Evolutionary conservation across 2,888 invertebrate genomes (phyloP).

Genomic region (Ypsolopha scabrella): DNA sequence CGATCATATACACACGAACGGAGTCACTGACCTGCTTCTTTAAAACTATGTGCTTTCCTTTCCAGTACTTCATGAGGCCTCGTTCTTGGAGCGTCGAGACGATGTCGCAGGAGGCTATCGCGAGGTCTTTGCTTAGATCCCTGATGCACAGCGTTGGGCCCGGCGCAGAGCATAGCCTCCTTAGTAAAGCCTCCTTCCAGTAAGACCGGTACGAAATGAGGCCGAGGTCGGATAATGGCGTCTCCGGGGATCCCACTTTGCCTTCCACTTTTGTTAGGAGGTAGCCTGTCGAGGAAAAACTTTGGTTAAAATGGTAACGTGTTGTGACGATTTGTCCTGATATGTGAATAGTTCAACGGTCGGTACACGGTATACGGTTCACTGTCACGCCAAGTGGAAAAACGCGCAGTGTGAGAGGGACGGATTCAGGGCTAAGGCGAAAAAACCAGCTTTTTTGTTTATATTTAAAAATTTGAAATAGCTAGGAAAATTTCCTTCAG

Average conservation of each 20-base stretch:
- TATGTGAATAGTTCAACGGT: no score
- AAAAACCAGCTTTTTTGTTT: no score
- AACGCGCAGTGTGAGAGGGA: no score
- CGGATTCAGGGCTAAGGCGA: no score
- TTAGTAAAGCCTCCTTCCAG: slow-evolving; percentile 97
- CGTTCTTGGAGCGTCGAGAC: slow-evolving; percentile 96
- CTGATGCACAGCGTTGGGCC: slow-evolving; percentile 93
- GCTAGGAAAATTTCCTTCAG: no score
- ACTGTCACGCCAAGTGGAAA: no score
- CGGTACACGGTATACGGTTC: no score
- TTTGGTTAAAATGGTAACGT: no score
- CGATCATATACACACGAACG: slow-evolving; percentile 3
- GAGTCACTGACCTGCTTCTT: slow-evolving; percentile 82
- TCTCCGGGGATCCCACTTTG: slow-evolving; percentile 99
- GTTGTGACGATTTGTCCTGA: no score
- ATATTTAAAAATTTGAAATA: no score
- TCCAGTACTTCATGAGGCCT: slow-evolving; percentile 99
- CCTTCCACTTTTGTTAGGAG: slow-evolving; percentile 94
- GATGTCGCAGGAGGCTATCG: slow-evolving; percentile 97
- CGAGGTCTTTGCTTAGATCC: slow-evolving; percentile 89
- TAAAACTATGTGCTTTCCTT: slow-evolving; percentile 96
- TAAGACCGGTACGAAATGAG: slow-evolving; percentile 97
- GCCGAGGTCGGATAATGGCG: slow-evolving; percentile 97
- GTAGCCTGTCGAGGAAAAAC: slow-evolving; percentile 78
- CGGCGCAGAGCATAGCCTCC: slow-evolving; percentile 89